Conservation (phyloP, 2,888 invertebrate genomes). For the Cynaeus angustus region DNA sequence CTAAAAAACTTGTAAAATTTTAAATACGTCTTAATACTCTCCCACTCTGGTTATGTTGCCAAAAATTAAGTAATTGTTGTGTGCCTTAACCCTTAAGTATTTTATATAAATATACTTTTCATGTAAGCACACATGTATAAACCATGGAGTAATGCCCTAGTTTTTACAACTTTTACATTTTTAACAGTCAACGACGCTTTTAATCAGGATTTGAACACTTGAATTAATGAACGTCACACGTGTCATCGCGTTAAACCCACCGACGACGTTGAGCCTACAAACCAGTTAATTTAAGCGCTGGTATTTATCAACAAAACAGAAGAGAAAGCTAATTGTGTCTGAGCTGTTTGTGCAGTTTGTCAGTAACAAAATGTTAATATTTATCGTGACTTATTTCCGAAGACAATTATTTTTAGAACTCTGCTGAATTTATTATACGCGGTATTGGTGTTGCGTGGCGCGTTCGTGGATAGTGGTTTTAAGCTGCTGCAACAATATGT, state of each 20-base stretch:
- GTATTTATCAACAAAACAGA: constrained; percentile 11
- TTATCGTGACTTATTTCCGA: constrained; percentile 21
- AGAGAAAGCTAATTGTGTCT: constrained; percentile 17
- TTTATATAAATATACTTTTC: too few species aligned
- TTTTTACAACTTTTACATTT: neutral
- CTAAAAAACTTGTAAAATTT: too few species aligned
- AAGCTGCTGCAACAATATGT: constrained; percentile 11
- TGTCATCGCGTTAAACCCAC: neutral
- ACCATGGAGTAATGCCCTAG: neutral
- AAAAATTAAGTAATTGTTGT: too few species aligned
- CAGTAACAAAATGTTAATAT: constrained; percentile 3
- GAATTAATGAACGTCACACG: constrained; percentile 8
- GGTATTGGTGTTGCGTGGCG: constrained; percentile 22
- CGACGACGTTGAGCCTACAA: neutral
- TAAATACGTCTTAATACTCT: too few species aligned
- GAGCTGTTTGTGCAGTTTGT: neutral
- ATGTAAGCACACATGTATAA: neutral
- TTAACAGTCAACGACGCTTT: neutral
- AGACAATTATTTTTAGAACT: constrained; percentile 29
- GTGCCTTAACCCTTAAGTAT: too few species aligned
- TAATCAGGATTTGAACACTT: neutral
- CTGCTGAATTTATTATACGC: constrained; percentile 8
- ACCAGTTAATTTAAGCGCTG: constrained; percentile 9
- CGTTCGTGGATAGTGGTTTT: constrained; percentile 5
- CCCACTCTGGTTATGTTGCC: too few species aligned